Conservation (phyloP, 1,140 invertebrate species). For the Euura saliciscinereae region DNA sequence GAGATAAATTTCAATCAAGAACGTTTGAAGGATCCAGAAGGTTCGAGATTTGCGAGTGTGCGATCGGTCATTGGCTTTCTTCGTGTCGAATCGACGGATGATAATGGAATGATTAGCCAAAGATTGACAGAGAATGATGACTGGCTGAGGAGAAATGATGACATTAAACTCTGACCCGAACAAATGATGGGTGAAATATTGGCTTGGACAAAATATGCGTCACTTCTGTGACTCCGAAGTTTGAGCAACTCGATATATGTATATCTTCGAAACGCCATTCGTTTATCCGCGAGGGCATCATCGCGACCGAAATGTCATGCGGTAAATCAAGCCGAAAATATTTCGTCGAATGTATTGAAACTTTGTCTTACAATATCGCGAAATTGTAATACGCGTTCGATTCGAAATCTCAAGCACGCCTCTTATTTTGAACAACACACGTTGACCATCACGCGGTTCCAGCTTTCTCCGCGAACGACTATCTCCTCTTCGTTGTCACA, state of each 20-base stretch:
- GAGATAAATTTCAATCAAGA: too few relatives aligned
- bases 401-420: constrained; percentile 11
- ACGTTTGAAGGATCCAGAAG: too few relatives aligned
- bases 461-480: constrained; percentile 31
- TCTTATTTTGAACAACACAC: constrained; percentile 9
- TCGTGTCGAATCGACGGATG: constrained; percentile 13
- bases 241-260: too few relatives aligned
- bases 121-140: constrained; percentile 18
- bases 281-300: too few relatives aligned
- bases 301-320: too few relatives aligned
- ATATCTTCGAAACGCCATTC: too few relatives aligned
- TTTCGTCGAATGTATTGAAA: too few relatives aligned
- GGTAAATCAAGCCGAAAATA: too few relatives aligned
- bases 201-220: background rate
- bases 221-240: background rate
- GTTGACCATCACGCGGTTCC: constrained; percentile 17
- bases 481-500: constrained; percentile 29
- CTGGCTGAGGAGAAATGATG: constrained; percentile 17
- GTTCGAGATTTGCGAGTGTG: too few relatives aligned
- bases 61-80: constrained; percentile 9
- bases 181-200: constrained; percentile 15
- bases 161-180: constrained; percentile 16
- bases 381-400: constrained; percentile 12
- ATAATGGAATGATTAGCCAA: constrained; percentile 18
- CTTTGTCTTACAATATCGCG: background rate